Percentiles rank a stretch among this genome's conserved stretches.
phyloP scores from a whole-genome alignment of 2,113 vertebrate genomes.

The Corydoras sp. region DNA sequence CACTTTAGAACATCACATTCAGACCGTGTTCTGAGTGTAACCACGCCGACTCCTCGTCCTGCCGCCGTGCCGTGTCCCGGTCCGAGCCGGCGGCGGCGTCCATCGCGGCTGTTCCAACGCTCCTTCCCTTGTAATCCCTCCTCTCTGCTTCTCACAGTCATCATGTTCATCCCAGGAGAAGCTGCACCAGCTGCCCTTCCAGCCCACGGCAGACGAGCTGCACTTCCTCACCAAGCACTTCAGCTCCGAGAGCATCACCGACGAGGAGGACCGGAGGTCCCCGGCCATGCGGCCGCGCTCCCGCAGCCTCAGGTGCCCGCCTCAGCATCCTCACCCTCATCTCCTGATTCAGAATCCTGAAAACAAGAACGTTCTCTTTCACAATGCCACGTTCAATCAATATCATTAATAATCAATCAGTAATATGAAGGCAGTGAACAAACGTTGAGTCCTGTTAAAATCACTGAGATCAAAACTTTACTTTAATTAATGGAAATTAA shows the following conservation, averaged over 20 bases:
- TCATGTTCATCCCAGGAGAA: conserved; percentile 99
- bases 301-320: conserved; percentile 80
- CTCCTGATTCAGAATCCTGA: no score
- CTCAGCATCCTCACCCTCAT: no score
- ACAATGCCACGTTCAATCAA: no score
- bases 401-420: no score
- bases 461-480: no score
- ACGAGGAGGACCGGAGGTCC: conserved; percentile 86
- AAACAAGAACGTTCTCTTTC: no score
- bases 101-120: conserved; percentile 20
- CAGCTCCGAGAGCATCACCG: conserved; percentile 92
- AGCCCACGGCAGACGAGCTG: conserved; percentile 93
- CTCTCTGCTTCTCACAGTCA: conserved; percentile 84
- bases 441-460: no score
- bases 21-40: conserved; percentile 8
- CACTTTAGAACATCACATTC: neutral
- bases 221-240: conserved; percentile 98
- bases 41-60: neutral
- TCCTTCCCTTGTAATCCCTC: conserved; percentile 63
- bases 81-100: neutral
- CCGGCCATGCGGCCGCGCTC: conserved; percentile 90
- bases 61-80: neutral
- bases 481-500: no score
- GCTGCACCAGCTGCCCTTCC: conserved; percentile 96
- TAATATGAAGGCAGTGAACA: no score